A percentile compares a stretch with the other conserved stretches of the same genome.
phyloP scores from a whole-genome alignment of 2,113 vertebrate species.

The Chionodraco myersi region DNA sequence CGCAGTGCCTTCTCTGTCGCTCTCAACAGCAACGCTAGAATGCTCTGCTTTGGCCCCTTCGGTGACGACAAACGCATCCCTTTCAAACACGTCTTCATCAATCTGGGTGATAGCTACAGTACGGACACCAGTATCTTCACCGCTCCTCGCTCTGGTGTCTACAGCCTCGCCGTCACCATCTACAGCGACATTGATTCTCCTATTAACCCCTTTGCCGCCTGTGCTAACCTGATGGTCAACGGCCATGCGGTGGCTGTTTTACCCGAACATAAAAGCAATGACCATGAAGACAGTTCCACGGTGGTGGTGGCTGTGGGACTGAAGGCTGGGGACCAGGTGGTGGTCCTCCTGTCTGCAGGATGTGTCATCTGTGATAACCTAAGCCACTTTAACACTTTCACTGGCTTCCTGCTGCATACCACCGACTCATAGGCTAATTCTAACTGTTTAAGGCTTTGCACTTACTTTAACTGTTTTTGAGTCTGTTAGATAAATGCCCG shows the following conservation, averaged over 20 bases:
- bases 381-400: constrained; percentile 80
- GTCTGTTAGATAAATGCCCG: constrained; percentile 6
- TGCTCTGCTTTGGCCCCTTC: constrained; percentile 46
- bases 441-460: not conserved
- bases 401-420: constrained; percentile 79
- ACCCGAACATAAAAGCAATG: constrained; percentile 4
- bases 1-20: constrained; percentile 82
- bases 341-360: constrained; percentile 53
- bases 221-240: constrained; percentile 73
- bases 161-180: constrained; percentile 76
- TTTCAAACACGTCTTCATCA: constrained; percentile 74
- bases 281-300: constrained; percentile 71
- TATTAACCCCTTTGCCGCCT: constrained; percentile 22
- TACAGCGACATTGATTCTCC: constrained; percentile 61
- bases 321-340: constrained; percentile 62
- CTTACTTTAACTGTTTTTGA: not conserved
- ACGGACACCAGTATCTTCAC: constrained; percentile 70
- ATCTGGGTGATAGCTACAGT: constrained; percentile 70
- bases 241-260: not conserved
- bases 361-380: constrained; percentile 72
- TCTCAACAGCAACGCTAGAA: constrained; percentile 30
- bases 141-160: constrained; percentile 75
- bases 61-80: not conserved
- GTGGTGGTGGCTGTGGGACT: constrained; percentile 56
- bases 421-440: constrained; percentile 46